Percentiles rank a stretch among this genome's conserved stretches.
These are phyloP conservation scores for Cerastoderma edule DNA, from an alignment of 2,888 invertebrate species.

Conservation along the genomic window DNA sequence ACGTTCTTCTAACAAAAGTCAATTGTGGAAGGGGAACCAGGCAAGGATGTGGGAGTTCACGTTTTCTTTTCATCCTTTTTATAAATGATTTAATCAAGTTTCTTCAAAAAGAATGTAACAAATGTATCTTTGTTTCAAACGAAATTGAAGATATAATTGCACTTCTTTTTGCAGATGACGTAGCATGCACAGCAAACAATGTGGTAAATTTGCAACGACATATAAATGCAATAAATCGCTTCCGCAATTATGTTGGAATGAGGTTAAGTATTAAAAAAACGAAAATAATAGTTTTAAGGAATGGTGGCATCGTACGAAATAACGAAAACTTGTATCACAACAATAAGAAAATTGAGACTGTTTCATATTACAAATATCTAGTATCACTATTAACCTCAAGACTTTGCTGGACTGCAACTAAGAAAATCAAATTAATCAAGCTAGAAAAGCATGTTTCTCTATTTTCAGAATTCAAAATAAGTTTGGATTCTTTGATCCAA, in stretches of 20 bases:
- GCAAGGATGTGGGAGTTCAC: constrained; percentile 17
- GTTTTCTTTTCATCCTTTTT: constrained; percentile 10
- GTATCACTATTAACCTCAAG: constrained; percentile 3
- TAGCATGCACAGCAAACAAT: not conserved
- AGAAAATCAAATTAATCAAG: constrained; percentile 2
- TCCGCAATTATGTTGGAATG: constrained; percentile 24
- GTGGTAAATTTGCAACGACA: constrained; percentile 13
- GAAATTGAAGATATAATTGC: constrained; percentile 13
- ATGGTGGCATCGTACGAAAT: constrained; percentile 7
- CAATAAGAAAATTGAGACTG: constrained; percentile 7
- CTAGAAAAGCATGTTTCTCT: constrained; percentile 2
- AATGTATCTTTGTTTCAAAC: constrained; percentile 15
- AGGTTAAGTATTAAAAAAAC: not conserved
- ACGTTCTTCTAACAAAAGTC: not conserved
- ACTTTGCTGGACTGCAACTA: not conserved
- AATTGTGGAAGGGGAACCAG: constrained; percentile 11
- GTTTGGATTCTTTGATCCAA: not conserved
- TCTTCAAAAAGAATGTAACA: not conserved
- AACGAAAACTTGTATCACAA: constrained; percentile 11
- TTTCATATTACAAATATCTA: constrained; percentile 7
- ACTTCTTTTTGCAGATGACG: constrained; percentile 14
- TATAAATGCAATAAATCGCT: constrained; percentile 5
- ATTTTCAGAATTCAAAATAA: not conserved
- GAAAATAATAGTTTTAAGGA: constrained; percentile 8
- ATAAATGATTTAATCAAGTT: constrained; percentile 15